A percentile compares a stretch with the other conserved stretches of the same genome.
Conservation (phyloP, 2,888 invertebrate species). For the Callyntrura sp. region DNA sequence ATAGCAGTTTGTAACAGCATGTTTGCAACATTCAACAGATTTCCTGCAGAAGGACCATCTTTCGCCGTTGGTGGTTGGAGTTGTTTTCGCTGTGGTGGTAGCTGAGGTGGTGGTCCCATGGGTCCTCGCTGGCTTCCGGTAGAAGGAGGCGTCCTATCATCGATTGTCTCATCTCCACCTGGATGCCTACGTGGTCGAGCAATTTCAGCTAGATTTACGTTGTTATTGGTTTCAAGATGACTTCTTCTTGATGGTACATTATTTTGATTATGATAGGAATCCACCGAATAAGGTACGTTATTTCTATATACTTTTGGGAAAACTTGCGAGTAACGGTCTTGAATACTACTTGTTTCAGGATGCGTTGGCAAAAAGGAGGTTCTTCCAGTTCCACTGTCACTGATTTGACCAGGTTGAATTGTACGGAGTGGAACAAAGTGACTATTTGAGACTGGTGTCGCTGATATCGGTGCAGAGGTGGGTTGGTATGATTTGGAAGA, state of each 20-base stretch:
- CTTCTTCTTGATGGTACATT: slow-evolving; percentile 53
- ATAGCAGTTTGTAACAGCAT: slow-evolving; percentile 81
- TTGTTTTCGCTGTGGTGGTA: slow-evolving; percentile 16
- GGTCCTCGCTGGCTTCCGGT: slow-evolving; percentile 53
- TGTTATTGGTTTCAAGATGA: slow-evolving; percentile 26
- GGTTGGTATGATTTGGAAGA: background rate
- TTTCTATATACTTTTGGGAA: slow-evolving; percentile 64
- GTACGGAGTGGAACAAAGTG: slow-evolving; percentile 57
- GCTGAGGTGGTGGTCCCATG: slow-evolving; percentile 52
- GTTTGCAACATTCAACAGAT: slow-evolving; percentile 81
- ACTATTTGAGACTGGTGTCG: background rate
- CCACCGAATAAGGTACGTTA: slow-evolving; percentile 60
- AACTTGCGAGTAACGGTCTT: slow-evolving; percentile 34
- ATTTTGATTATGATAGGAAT: slow-evolving; percentile 33
- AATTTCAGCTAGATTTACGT: slow-evolving; percentile 73
- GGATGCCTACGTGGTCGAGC: slow-evolving; percentile 78
- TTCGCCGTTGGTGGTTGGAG: slow-evolving; percentile 49
- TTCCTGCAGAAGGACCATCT: slow-evolving; percentile 75
- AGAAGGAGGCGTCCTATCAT: background rate
- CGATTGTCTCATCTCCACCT: slow-evolving; percentile 35
- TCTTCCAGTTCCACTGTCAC: background rate
- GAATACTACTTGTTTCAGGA: slow-evolving; percentile 37
- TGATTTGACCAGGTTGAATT: slow-evolving; percentile 33
- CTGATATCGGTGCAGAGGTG: background rate
- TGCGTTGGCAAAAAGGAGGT: slow-evolving; percentile 62